Evolutionary conservation across 2,888 invertebrate species (phyloP), one percentile per base, ranked within the genome.

Genomic region (Orthosia incerta): DNA sequence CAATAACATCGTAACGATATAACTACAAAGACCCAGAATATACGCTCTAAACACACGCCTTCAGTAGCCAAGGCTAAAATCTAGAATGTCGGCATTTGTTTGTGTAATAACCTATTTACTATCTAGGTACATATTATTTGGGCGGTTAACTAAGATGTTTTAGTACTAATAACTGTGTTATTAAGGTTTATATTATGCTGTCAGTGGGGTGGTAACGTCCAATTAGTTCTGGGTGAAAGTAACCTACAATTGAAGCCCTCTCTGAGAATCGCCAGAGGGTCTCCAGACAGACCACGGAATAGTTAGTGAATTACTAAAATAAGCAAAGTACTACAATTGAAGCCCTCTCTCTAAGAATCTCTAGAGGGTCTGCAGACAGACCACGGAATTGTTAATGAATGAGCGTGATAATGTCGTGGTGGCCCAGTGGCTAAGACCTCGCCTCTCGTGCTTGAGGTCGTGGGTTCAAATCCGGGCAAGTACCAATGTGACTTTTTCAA

Each of bases 61-160:
- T 20, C 20, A 16, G n/a, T 2, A 60, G 4, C 26, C 80, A 82
- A 85, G 83, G 77, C 31, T 59, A 39, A 62, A 71, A 71, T 67
- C 66, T 53, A 77, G 51, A 77, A 71, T 67, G 50, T 55, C 18
- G 66, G 53, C 39, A 62, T 76, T 50, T 61, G 45, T 57, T 48
- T 73, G 26, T 59, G 1, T 71, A 45, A 51, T 23, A 48, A 26
- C 15, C n/a, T 39, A 39, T 71, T 66, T 50, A 55, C 26, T 59
- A 61, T 45, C 48, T 9, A 39, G 39, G 39, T 16, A 48, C 48
- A 18, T 56, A 78, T 71, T 56, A 53, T 64, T 62, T 26, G 56
- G 53, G n/a, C 26, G 31, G 18, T 46, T 60, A 56, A 73, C 46
- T 61, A 31, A 45, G 12, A 56, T 15, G 50, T 4, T 23, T 50